Evolutionary conservation across 2,797 vertebrate species (phyloP).

Genomic region (Lophotriccus pileatus): DNA sequence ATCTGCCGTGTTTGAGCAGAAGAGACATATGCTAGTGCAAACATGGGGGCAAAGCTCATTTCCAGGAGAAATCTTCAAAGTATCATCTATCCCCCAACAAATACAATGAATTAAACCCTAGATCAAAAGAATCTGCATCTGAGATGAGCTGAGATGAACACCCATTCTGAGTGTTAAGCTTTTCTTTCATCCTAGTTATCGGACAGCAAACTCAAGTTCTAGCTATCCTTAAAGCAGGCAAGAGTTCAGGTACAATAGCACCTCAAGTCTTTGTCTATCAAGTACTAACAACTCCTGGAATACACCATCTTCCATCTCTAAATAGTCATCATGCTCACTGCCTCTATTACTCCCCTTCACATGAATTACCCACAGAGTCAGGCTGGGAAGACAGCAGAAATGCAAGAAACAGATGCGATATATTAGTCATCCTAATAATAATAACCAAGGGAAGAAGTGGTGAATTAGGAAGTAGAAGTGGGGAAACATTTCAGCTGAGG

Average conservation of each 20-base stretch:
- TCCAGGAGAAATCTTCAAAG: not conserved
- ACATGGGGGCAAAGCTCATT: not conserved
- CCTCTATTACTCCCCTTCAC: not conserved
- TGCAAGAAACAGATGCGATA: not conserved
- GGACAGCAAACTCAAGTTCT: not conserved
- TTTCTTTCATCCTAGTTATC: not conserved
- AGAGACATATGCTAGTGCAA: rapidly evolving
- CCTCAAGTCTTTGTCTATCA: not conserved
- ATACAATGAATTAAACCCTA: not conserved
- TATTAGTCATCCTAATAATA: not conserved
- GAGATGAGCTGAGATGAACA: too few species aligned
- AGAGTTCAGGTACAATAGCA: not conserved
- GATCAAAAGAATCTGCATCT: not conserved
- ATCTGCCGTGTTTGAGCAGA: not conserved
- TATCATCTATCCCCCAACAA: not conserved
- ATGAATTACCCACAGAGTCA: not conserved
- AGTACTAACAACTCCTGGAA: not conserved
- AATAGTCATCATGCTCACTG: not conserved
- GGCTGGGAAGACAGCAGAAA: not conserved
- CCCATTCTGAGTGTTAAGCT: not conserved
- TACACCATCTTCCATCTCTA: not conserved
- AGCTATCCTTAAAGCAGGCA: not conserved
- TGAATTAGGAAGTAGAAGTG: not conserved
- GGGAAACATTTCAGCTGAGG: not conserved
- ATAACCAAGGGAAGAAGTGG: not conserved